A percentile compares a stretch with the other conserved stretches of the same genome.
phyloP scores from a whole-genome alignment of 2,113 vertebrate species.

The Centropus unirufus region DNA sequence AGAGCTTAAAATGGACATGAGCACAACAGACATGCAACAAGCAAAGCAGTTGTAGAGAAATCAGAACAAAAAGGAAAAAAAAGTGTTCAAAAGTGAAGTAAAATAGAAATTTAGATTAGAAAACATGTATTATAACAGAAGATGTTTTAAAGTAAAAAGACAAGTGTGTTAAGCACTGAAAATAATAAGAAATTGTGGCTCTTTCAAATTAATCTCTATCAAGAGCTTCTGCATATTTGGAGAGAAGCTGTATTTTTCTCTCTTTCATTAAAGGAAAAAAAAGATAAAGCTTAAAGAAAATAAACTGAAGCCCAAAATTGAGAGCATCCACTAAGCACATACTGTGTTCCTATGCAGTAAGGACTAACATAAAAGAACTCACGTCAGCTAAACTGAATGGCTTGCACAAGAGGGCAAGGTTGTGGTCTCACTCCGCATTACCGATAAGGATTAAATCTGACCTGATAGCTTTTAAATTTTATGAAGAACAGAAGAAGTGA shows the following conservation, averaged over 20 bases:
- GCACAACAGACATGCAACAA: background rate
- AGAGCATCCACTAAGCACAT: background rate
- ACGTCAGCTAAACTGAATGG: no score
- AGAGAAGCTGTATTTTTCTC: background rate
- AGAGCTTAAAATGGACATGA: background rate
- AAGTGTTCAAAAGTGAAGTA: background rate
- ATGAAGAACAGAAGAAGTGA: background rate
- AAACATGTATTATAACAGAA: background rate
- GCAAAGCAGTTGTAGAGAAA: background rate
- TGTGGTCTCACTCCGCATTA: no score
- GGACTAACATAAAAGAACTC: no score
- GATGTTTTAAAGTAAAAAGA: background rate
- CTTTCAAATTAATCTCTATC: background rate
- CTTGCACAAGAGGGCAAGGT: no score
- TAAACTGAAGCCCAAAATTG: background rate
- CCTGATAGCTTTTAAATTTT: background rate
- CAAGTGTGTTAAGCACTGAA: slow-evolving; percentile 1
- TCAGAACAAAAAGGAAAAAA: background rate
- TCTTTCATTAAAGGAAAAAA: background rate
- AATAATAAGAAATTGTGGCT: slow-evolving; percentile 47
- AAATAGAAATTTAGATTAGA: background rate
- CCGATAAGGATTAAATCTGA: background rate
- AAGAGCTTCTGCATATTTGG: slow-evolving; percentile 35
- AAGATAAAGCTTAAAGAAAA: background rate
- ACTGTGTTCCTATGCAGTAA: background rate